Evolutionary conservation across 1,140 invertebrate species (phyloP).

Genomic region (Oedothorax gibbosus): DNA sequence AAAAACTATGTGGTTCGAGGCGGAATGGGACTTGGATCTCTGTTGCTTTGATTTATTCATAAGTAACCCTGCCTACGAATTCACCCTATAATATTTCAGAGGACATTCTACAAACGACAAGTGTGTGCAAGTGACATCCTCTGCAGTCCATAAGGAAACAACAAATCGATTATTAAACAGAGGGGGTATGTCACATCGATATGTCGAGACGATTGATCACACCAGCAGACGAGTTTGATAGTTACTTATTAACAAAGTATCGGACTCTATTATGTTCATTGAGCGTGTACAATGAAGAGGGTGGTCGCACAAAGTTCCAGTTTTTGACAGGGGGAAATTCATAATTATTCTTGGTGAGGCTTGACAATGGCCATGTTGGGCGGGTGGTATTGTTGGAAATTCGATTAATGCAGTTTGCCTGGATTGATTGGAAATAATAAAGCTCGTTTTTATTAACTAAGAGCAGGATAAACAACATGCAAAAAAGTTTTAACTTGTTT

Average conservation of each 20-base stretch:
- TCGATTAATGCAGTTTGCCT: too few species aligned
- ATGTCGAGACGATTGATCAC: slow-evolving; percentile 51
- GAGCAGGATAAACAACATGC: too few species aligned
- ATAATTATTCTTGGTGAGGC: too few species aligned
- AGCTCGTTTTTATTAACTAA: too few species aligned
- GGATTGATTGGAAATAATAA: too few species aligned
- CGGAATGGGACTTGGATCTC: too few species aligned
- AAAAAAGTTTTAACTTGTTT: too few species aligned
- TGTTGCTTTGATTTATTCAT: not conserved
- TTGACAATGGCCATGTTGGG: too few species aligned
- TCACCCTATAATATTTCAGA: not conserved
- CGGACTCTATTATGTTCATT: slow-evolving; percentile 40
- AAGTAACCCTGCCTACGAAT: not conserved
- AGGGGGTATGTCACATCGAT: slow-evolving; percentile 18
- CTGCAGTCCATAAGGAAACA: slow-evolving; percentile 8
- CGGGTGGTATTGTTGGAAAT: too few species aligned
- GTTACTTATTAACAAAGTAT: slow-evolving; percentile 51
- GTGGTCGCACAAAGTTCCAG: not conserved
- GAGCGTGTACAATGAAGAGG: not conserved
- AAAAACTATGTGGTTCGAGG: too few species aligned
- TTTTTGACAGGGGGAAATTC: too few species aligned
- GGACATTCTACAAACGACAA: too few species aligned
- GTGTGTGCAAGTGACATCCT: slow-evolving; percentile 17
- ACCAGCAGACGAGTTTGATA: slow-evolving; percentile 45
- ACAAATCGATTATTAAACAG: slow-evolving; percentile 17